phyloP scores from a whole-genome alignment of 2,888 invertebrate genomes.

The Acanthosoma haemorrhoidale region DNA sequence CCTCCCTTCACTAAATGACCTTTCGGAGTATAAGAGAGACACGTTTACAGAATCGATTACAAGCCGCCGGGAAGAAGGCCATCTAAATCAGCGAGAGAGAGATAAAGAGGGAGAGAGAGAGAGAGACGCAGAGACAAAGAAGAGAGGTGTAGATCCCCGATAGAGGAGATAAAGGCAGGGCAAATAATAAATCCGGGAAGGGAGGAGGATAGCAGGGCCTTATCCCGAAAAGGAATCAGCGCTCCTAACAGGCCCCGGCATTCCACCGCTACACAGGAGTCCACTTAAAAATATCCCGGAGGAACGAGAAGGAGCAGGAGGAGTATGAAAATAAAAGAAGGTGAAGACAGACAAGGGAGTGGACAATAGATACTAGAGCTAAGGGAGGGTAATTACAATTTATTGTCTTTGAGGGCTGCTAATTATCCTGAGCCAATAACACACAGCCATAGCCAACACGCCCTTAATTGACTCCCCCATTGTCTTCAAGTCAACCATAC shows the following conservation, averaged over 20 bases:
- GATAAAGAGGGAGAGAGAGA: constrained; percentile 30
- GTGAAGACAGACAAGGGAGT: constrained; percentile 11
- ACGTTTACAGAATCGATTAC: neutral
- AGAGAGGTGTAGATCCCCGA: neutral
- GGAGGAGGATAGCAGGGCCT: constrained; percentile 24
- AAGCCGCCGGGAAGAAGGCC: neutral
- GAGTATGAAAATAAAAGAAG: constrained; percentile 9
- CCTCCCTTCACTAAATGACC: too few species aligned
- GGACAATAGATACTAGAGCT: constrained; percentile 12
- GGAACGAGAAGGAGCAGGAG: neutral
- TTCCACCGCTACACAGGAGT: constrained; percentile 2
- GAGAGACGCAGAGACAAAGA: constrained; percentile 30
- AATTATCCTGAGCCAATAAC: neutral
- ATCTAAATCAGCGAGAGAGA: constrained; percentile 19
- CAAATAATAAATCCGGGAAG: constrained; percentile 41
- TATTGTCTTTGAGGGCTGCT: constrained; percentile 13
- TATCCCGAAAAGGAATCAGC: constrained; percentile 6
- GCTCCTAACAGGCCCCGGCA: neutral
- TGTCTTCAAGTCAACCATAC: neutral
- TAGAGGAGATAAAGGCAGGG: constrained; percentile 29
- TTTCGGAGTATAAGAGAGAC: too few species aligned
- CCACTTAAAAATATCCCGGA: constrained; percentile 7
- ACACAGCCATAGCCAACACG: constrained; percentile 4
- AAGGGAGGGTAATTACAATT: constrained; percentile 12
- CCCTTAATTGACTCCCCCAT: neutral